Evolutionary conservation across 2,113 vertebrate species (phyloP).

Genomic region (Upupa epops): DNA sequence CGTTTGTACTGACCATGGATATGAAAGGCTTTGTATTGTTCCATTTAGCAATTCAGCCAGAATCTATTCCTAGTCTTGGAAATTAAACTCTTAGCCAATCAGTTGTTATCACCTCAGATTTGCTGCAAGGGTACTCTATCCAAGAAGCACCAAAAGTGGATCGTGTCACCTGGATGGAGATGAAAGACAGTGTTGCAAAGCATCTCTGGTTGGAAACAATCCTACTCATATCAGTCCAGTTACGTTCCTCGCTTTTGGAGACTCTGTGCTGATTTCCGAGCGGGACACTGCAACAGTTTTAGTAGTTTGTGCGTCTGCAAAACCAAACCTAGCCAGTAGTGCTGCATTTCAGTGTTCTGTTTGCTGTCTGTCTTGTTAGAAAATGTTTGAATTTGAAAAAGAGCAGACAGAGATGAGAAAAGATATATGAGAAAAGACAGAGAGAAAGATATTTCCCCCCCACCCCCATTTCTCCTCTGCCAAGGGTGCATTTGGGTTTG

Average conservation of each 20-base stretch:
- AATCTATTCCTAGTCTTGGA: neutral
- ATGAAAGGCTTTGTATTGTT: neutral
- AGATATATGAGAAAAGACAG: neutral
- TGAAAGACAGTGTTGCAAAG: neutral
- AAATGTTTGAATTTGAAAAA: neutral
- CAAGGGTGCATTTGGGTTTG: neutral
- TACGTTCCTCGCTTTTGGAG: neutral
- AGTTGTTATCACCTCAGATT: neutral
- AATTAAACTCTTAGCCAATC: neutral
- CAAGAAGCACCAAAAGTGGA: neutral
- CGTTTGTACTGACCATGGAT: neutral
- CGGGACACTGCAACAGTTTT: no score
- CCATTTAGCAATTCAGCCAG: neutral
- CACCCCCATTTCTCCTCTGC: neutral
- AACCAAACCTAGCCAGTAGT: neutral
- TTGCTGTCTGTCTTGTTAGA: rapidly evolving
- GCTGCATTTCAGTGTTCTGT: rapidly evolving
- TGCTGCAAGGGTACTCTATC: neutral
- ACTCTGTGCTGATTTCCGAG: neutral
- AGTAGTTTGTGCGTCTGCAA: neutral
- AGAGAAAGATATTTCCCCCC: neutral
- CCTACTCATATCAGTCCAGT: neutral
- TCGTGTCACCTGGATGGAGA: neutral
- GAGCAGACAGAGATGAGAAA: no score
- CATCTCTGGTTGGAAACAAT: neutral